Base-by-base conservation (phyloP, 2,888 invertebrate species). In the Coenonympha glycerion region DNA sequence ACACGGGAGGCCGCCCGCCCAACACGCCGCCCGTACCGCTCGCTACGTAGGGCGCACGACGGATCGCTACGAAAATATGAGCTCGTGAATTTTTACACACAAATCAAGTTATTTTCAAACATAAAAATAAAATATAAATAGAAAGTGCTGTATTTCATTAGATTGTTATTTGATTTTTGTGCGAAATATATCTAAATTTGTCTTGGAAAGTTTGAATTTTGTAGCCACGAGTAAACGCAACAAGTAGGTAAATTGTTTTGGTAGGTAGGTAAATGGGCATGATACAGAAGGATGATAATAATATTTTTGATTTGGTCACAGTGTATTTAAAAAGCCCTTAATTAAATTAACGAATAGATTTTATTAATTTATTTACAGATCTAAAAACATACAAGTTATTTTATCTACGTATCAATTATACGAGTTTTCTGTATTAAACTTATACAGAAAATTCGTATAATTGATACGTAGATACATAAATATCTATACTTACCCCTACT, bases 1-100 rank as follows among this genome's bases (percentile, higher is more conserved):
- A n/a, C 16, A 15, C 53, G 53, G 24, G 40, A 34, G 40, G 50
- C 47, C 59, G 59, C 55, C 59, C 57, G 59, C 59, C 59, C 53
- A 24, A 28, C 22, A 8, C n/a, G 30, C 28, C 19, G 28, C 28
- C 18, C 18, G n/a, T n/a, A n/a, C n/a, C n/a, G 6, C 18, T 6
- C 24, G 16, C 28, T 33, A 9, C 28, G 28, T 11, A 18, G 19
- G 41, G 41, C 41, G 28, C 18, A 41, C 18, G 18, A 13, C 11
- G 16, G 8, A 30, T 18, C 18, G 19, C n/a, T n/a, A n/a, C 24
- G 19, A 0, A 18, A 37, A 33, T 21, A 50, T 26, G 19, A 2
- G 2, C 8, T 22, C 15, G 28, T 33, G 4, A 34, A 21, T 46
- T 24, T 30, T 21, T 36, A 31, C 47, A 37, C 33, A 24, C 33